Base-by-base conservation (phyloP, 2,888 invertebrate species). In the Panorpa germanica region DNA sequence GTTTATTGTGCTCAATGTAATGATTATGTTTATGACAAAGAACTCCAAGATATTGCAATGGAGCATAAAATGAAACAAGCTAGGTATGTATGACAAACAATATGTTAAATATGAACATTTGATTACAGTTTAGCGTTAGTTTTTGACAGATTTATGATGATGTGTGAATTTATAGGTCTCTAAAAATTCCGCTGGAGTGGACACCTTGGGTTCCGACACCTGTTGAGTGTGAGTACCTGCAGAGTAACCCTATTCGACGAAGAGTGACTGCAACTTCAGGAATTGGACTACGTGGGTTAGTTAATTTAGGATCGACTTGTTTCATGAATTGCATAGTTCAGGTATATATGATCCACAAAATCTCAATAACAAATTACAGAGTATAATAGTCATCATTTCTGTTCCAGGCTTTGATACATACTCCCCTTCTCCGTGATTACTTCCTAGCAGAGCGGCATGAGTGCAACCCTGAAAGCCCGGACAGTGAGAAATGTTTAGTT, bases 301-400 rank as follows among this genome's bases (percentile, higher is more conserved):
- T 93, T 45, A 98, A 98, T 57, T 62, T 98, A 38, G 96, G 96
- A 19, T 82, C 90, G 41, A 96, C 96, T 4, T 98, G 96, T 57
- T 98, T 93, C 51, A 91, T 98, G 88, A 96, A 93, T 55, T 91
- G 91, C 48, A 91, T 96, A 43, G 78, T 96, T 7, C 88, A 90
- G 63, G 68, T 67, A 39, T 43, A 38, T 14, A 18, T 22, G 9
- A 23, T n/a, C 5, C 13, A 25, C 18, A 16, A 33, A 28, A 25
- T 12, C n/a, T 12, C 14, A 14, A 21, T 11, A 22, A 30, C 13
- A 16, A 16, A 18, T 27, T 11, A 26, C 10, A 25, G 8, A 27
- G n/a, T 3, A 17, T 34, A 17, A 8, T 20, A 12, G 19, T 24
- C 13, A 19, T 25, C 10, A 23, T 24, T 31, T 32, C 29, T 28